Conservation (phyloP, 2,888 invertebrate species). For the Hymenopus coronatus region DNA sequence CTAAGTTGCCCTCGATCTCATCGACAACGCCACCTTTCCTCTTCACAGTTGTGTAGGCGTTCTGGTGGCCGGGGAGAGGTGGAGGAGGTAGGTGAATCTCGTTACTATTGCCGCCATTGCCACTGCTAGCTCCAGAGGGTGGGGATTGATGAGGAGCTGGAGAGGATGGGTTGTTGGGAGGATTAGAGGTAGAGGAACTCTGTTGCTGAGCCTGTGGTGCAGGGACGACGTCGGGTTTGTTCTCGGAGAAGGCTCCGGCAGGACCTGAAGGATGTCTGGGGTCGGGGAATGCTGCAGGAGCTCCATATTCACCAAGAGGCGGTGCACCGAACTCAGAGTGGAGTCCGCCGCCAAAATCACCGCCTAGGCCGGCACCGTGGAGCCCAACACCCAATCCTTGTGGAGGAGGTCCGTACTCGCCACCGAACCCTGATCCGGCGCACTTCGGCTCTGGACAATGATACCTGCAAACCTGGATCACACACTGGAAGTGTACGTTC, state of each 20-base stretch:
- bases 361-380: conserved; percentile 13
- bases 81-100: conserved; percentile 76
- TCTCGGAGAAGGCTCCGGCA: conserved; percentile 77
- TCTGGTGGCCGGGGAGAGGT: conserved; percentile 77
- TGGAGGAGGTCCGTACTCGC: conserved; percentile 66
- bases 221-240: conserved; percentile 74
- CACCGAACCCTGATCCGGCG: conserved; percentile 55
- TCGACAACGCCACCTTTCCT: conserved; percentile 64
- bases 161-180: conserved; percentile 57
- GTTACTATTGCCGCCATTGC: conserved; percentile 40
- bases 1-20: conserved; percentile 73
- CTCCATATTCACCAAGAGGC: conserved; percentile 40
- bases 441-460: conserved; percentile 93
- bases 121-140: conserved; percentile 46
- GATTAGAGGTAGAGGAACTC: conserved; percentile 64
- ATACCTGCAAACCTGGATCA: conserved; percentile 90
- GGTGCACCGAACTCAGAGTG: conserved; percentile 69
- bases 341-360: conserved; percentile 38
- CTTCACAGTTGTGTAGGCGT: conserved; percentile 79
- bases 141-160: conserved; percentile 53
- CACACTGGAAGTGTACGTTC: conserved; percentile 97
- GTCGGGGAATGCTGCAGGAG: conserved; percentile 68
- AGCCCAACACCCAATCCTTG: conserved; percentile 50
- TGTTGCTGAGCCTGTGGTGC: conserved; percentile 67
- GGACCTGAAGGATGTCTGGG: conserved; percentile 85